These are phyloP conservation scores for Cotesia glomerata DNA, from an alignment of 1,140 invertebrate species.

Conservation along the genomic window DNA sequence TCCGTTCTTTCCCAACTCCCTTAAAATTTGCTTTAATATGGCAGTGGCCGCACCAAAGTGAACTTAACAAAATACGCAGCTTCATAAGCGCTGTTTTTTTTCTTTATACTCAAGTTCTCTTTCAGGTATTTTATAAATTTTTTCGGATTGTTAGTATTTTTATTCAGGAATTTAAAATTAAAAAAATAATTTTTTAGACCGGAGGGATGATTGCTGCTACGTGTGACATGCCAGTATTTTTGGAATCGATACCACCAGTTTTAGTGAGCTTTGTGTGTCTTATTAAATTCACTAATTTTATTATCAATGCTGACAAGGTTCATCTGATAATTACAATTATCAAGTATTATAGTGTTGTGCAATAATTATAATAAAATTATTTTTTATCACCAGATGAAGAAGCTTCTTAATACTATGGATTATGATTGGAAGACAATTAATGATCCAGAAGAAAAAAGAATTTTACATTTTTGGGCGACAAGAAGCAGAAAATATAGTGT, in stretches of 20 bases:
- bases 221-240: constrained; percentile 30
- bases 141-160: background rate
- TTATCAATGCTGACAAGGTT: constrained; percentile 38
- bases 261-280: constrained; percentile 39
- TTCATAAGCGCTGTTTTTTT: constrained; percentile 27
- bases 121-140: constrained; percentile 37
- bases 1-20: too few relatives aligned
- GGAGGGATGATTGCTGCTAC: constrained; percentile 37
- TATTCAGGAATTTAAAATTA: background rate
- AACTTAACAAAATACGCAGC: constrained; percentile 24
- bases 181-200: constrained; percentile 24
- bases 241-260: constrained; percentile 40
- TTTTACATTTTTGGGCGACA: constrained; percentile 33
- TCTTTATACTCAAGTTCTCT: constrained; percentile 23
- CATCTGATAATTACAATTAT: background rate
- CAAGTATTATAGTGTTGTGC: too few relatives aligned
- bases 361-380: background rate
- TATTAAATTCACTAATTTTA: constrained; percentile 41
- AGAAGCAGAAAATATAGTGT: constrained; percentile 34
- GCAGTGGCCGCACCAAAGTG: constrained; percentile 39
- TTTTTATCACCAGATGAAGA: constrained; percentile 35
- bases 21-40: too few relatives aligned
- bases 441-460: constrained; percentile 28
- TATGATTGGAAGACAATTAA: constrained; percentile 36
- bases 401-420: constrained; percentile 28